These are phyloP conservation scores for Aptenodytes patagonicus DNA, from an alignment of 2,113 vertebrate species.

Conservation along the genomic window DNA sequence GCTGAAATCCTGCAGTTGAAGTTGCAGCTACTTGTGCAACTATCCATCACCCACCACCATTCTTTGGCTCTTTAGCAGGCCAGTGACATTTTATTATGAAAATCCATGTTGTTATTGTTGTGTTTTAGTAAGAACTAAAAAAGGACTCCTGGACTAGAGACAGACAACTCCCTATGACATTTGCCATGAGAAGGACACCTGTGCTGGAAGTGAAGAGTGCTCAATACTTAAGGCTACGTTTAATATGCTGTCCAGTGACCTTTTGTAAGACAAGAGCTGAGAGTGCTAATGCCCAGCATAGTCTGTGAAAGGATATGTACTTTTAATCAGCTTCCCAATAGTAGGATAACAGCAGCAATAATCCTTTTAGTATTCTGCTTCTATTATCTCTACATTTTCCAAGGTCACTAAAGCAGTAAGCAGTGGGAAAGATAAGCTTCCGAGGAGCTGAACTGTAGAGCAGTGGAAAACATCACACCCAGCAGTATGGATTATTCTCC, in stretches of 20 bases:
- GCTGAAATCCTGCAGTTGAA: neutral
- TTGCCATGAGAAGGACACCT: neutral
- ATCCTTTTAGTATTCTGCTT: neutral
- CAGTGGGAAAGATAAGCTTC: neutral
- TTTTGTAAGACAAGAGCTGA: neutral
- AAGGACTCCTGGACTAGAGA: neutral
- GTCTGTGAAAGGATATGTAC: neutral
- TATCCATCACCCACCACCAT: neutral
- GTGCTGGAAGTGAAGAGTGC: neutral
- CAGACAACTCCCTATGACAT: neutral
- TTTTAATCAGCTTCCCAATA: slow-evolving; percentile 8
- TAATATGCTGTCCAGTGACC: neutral
- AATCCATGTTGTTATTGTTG: neutral
- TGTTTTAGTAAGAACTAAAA: neutral
- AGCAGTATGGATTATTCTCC: neutral
- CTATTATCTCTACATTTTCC: neutral
- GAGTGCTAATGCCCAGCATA: neutral
- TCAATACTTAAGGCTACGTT: neutral
- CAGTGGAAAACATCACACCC: neutral
- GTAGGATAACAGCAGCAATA: neutral
- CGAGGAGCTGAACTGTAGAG: neutral
- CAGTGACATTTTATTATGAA: neutral
- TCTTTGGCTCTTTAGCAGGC: neutral
- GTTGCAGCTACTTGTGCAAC: neutral
- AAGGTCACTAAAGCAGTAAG: neutral